Percentiles rank a stretch among this genome's conserved stretches.
Conservation (phyloP, 2,113 vertebrate species). For the Triplophysa rosa region DNA sequence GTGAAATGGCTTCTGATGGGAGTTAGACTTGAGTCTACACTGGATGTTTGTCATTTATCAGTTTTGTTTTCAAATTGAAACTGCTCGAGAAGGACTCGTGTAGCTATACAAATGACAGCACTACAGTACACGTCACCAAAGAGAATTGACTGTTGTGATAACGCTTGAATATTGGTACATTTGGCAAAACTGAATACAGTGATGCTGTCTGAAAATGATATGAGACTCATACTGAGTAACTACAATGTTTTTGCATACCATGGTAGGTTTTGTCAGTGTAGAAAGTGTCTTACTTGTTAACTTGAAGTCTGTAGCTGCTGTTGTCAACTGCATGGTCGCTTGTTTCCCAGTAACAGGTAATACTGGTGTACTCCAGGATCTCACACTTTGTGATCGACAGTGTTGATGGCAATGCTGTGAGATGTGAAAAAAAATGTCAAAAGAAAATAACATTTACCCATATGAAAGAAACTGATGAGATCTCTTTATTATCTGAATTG, state of each 20-base stretch:
- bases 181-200: no score
- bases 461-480: no score
- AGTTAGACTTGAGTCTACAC: not conserved
- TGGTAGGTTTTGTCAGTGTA: not conserved
- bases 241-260: not conserved
- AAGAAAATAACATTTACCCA: not conserved
- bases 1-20: not conserved
- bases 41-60: not conserved
- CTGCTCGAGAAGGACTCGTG: no score
- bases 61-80: not conserved
- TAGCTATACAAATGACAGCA: no score
- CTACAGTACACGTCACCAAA: not conserved
- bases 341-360: slow-evolving; percentile 68
- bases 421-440: not conserved
- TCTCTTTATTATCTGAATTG: no score
- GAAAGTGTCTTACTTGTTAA: slow-evolving; percentile 56
- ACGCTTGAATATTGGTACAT: no score
- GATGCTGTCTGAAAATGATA: no score
- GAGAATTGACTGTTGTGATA: no score
- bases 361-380: slow-evolving; percentile 56
- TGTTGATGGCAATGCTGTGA: not conserved
- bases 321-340: not conserved
- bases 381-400: slow-evolving; percentile 54
- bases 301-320: slow-evolving; percentile 57
- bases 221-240: not conserved